Evolutionary conservation across 2,888 invertebrate species (phyloP), one percentile per base, ranked within the genome.

Genomic region (Mesopsocus fuscifrons): DNA sequence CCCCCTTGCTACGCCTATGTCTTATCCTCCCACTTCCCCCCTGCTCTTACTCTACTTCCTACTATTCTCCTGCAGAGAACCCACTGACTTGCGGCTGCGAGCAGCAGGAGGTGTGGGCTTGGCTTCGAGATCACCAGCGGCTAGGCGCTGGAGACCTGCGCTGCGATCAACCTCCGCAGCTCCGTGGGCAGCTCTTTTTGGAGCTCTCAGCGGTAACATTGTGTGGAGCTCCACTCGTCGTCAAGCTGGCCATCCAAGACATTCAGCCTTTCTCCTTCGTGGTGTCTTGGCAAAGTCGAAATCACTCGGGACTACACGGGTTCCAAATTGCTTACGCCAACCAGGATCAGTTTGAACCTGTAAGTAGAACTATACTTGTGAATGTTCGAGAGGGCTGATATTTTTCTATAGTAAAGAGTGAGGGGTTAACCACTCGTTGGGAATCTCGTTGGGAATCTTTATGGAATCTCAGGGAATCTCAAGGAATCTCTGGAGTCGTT

Each of bases 31-130:
- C n/a, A n/a, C n/a, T n/a, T n/a, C n/a, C n/a, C n/a, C n/a, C n/a
- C n/a, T n/a, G n/a, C n/a, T n/a, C n/a, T n/a, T n/a, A n/a, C n/a
- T n/a, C n/a, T n/a, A n/a, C n/a, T n/a, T n/a, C n/a, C n/a, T n/a
- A n/a, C n/a, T n/a, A n/a, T n/a, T n/a, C n/a, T n/a, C 26, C 26
- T 11, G 26, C 70, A 84, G 88, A 83, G 57, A 91, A 91, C 63
- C 89, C 91, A 34, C 66, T 91, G 52, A 76, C 78, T 49, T 92
- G 91, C 62, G 81, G 77, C 56, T 92, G 91, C 60, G 84, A 88
- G 58, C 76, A 87, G 46, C 82, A 87, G 62, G 83, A 85, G 58
- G 70, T 88, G 40, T 88, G 91, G 84, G 81, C 80, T 63, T 92
- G 89, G 91, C 69, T 91, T 57, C 71, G 83, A 55, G 81, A 85